phyloP scores from a whole-genome alignment of 2,113 vertebrate species.

The Petrocephalus zakoni region DNA sequence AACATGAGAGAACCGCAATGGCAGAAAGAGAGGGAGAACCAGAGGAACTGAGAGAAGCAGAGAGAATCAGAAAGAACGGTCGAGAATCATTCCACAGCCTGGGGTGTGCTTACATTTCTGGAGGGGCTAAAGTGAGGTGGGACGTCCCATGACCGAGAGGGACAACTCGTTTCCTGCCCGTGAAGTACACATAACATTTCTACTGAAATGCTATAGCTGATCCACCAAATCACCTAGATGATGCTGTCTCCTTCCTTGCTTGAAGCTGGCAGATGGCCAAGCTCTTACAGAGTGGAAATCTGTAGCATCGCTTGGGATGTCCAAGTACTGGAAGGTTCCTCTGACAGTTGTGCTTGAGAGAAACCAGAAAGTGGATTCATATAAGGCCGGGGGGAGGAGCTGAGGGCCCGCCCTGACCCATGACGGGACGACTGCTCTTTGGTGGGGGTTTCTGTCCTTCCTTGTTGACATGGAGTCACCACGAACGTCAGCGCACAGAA shows the following conservation, averaged over 20 bases:
- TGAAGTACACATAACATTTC: neutral
- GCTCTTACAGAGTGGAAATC: neutral
- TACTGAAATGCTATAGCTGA: neutral
- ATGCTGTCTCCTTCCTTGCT: neutral
- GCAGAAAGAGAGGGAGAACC: neutral
- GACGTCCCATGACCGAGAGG: neutral
- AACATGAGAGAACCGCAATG: neutral
- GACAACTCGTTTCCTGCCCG: neutral
- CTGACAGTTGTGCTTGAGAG: neutral
- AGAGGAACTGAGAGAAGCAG: neutral
- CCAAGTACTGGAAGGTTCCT: neutral
- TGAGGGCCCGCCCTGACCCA: neutral
- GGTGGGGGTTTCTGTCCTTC: neutral
- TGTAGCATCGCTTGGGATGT: neutral
- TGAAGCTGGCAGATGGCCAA: neutral
- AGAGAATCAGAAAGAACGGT: neutral
- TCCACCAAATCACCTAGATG: neutral
- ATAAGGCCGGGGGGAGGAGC: neutral
- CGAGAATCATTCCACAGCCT: neutral
- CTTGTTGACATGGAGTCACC: neutral
- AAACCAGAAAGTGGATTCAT: neutral
- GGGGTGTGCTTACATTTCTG: neutral
- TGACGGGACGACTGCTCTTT: neutral
- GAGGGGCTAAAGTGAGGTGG: neutral
- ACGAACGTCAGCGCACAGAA: neutral